A percentile compares a stretch with the other conserved stretches of the same genome.
These are phyloP conservation scores for Drosophila jambulina DNA, from an alignment of 1,140 invertebrate species.

Conservation along the genomic window DNA sequence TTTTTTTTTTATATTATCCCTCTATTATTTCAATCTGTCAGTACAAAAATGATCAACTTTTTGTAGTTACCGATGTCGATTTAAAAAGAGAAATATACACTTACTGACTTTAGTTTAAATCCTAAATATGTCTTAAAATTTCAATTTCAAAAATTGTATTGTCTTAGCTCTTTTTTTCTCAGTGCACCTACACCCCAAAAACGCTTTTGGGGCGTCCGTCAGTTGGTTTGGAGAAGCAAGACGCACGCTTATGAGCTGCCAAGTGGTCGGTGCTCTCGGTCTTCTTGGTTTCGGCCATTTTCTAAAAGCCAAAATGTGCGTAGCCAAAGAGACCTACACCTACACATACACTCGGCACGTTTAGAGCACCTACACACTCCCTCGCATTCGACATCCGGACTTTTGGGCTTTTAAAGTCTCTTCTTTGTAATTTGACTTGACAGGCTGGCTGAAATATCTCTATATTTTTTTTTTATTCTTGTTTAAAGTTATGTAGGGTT, in stretches of 20 bases:
- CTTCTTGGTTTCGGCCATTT: slow-evolving; percentile 51
- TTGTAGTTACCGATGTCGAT: no score
- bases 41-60: no score
- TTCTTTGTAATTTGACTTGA: slow-evolving; percentile 49
- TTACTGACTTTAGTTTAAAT: no score
- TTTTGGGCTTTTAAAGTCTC: slow-evolving; percentile 47
- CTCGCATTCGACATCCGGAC: slow-evolving; percentile 37
- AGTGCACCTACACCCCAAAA: slow-evolving; percentile 11
- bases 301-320: slow-evolving; percentile 45
- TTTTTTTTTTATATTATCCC: no score
- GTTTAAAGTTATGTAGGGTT: slow-evolving; percentile 12
- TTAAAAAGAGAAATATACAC: no score
- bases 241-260: slow-evolving; percentile 40
- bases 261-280: slow-evolving; percentile 40
- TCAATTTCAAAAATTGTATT: no score
- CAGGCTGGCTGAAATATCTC: slow-evolving; percentile 31
- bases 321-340: slow-evolving; percentile 21
- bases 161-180: background rate
- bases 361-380: slow-evolving; percentile 8
- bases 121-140: no score
- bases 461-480: slow-evolving; percentile 6
- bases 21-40: no score
- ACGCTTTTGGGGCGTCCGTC: slow-evolving; percentile 9
- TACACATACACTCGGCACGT: slow-evolving; percentile 15
- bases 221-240: slow-evolving; percentile 22